These are phyloP conservation scores for Dichetophora obliterata DNA, from an alignment of 2,888 invertebrate genomes.

Conservation along the genomic window DNA sequence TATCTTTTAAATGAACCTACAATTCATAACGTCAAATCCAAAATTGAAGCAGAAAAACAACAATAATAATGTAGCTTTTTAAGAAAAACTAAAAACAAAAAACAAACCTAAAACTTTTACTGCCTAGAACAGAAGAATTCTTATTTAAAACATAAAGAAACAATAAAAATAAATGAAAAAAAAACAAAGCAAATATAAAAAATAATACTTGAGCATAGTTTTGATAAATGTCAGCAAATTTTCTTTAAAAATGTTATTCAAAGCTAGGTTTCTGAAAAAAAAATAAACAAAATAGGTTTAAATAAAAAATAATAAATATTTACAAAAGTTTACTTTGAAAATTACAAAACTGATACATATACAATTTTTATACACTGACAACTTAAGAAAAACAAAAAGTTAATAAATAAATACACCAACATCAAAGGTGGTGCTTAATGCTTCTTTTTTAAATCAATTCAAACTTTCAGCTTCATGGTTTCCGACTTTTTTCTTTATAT, in stretches of 20 bases:
- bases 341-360: neutral
- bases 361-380: too few relatives aligned
- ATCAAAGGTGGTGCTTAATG: too few relatives aligned
- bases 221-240: conserved; percentile 3
- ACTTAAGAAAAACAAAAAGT: too few relatives aligned
- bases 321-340: neutral
- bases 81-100: conserved; percentile 5
- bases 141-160: conserved; percentile 50
- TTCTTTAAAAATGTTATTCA: neutral
- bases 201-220: conserved; percentile 21
- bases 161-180: conserved; percentile 42
- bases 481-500: too few relatives aligned
- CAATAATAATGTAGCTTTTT: conserved; percentile 30
- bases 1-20: conserved; percentile 39
- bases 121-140: conserved; percentile 60
- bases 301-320: neutral
- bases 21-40: neutral
- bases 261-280: neutral
- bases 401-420: too few relatives aligned
- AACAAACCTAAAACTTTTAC: conserved; percentile 50
- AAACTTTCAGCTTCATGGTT: too few relatives aligned
- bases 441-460: too few relatives aligned
- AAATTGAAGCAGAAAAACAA: conserved; percentile 3
- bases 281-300: neutral
- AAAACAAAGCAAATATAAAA: neutral